Base-by-base conservation (phyloP, 2,888 invertebrate species). In the Allophyes oxyacanthae region DNA sequence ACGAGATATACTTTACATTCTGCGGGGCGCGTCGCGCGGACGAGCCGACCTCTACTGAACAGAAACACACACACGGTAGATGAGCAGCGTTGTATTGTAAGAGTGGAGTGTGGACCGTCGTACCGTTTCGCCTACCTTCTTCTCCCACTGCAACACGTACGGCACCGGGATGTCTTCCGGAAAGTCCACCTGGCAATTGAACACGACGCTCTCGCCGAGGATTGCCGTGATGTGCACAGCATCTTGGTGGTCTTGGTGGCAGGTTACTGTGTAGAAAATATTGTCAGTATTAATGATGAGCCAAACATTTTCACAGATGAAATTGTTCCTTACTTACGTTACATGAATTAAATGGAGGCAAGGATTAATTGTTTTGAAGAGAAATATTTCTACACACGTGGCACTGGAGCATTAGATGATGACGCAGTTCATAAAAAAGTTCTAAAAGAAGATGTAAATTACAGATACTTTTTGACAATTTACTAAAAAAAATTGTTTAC, bases 61-160 rank as follows among this genome's bases (percentile, higher is more conserved):
- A 94, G 91, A 94, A 94, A 94, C 89, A 94, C 90, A 90, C 87
- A 92, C 92, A 93, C 91, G 90, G 91, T 88, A 89, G 88, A 90
- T 92, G 93, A 92, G 94, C 92, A 93, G 92, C 91, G 89, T 91
- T 90, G 93, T 92, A 92, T 90, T 90, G 92, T 92, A 92, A 93
- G 91, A 92, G 92, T 92, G 92, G 92, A 91, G 92, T 90, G 92
- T 92, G 87, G 90, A 84, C 89, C 96, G 96, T 96, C 97, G 96
- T 97, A 97, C 97, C 97, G 97, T 97, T 95, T 97, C 97, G 97
- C 97, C 97, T 97, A 98, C 98, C 97, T 98, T 98, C 97, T 99
- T 99, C 96, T 98, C 98, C 99, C 99, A 99, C 96, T 98, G 98
- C 94, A 99, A 97, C 95, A 99, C 98, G 95, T 98, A 98, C 94